Evolutionary conservation across 1,140 invertebrate genomes (phyloP).

Genomic region (Ostrea edulis): DNA sequence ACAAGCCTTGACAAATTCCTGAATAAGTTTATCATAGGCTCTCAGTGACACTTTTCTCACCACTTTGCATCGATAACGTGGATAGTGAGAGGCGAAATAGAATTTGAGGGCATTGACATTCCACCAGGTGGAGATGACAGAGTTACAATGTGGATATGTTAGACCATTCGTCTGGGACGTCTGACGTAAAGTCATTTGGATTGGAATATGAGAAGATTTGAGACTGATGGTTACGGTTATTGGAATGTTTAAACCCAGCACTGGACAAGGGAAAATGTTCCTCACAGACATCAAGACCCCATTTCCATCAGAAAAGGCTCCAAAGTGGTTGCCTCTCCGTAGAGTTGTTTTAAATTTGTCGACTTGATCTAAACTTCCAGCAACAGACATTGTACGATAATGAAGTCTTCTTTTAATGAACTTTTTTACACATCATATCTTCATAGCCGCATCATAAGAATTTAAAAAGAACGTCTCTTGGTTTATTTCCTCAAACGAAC

Average conservation of each 20-base stretch:
- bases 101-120: slow-evolving; percentile 30
- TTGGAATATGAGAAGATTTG: neutral
- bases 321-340: neutral
- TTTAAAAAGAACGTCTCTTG: neutral
- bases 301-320: slow-evolving; percentile 6
- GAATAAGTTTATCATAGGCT: slow-evolving; percentile 28
- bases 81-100: slow-evolving; percentile 40
- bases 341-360: slow-evolving; percentile 4
- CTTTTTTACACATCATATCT: neutral
- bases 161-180: neutral
- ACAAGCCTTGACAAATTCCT: slow-evolving; percentile 13
- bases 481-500: neutral
- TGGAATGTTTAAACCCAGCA: neutral
- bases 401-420: neutral
- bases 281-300: slow-evolving; percentile 2
- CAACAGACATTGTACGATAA: neutral
- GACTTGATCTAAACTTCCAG: neutral
- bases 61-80: slow-evolving; percentile 42
- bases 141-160: neutral
- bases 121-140: neutral
- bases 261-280: neutral
- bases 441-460: slow-evolving; percentile 3
- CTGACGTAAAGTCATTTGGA: neutral
- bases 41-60: slow-evolving; percentile 40
- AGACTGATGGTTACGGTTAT: neutral